Evolutionary conservation across 2,888 invertebrate genomes (phyloP).

Genomic region (Conistra vaccinii): DNA sequence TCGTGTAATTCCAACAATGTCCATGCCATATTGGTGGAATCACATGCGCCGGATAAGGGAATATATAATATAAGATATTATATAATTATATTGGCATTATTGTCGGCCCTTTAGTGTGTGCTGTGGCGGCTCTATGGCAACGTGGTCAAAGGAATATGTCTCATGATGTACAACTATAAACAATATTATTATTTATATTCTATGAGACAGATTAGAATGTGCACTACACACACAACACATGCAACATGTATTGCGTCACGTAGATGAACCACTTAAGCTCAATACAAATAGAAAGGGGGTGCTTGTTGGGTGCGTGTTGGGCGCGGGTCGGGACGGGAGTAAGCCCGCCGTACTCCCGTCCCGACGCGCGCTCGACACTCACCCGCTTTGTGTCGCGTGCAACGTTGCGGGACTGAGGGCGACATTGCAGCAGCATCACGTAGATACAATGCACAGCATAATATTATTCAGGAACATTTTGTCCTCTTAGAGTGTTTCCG

Average conservation of each 20-base stretch:
- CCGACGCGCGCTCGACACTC: too few relatives aligned
- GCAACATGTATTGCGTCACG: background rate
- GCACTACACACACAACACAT: too few relatives aligned
- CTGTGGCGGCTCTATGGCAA: background rate
- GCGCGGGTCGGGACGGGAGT: too few relatives aligned
- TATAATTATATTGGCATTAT: background rate
- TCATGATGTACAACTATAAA: background rate
- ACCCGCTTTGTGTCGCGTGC: too few relatives aligned
- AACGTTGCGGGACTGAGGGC: background rate
- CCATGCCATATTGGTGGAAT: constrained; percentile 63
- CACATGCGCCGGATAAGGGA: constrained; percentile 21
- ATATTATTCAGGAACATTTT: background rate
- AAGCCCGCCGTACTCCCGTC: too few relatives aligned
- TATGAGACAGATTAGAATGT: background rate
- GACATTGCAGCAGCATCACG: background rate
- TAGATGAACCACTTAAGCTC: background rate
- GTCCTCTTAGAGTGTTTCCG: too few relatives aligned
- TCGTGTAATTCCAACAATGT: constrained; percentile 61
- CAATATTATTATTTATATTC: background rate
- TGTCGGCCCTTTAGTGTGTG: background rate
- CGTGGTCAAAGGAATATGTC: constrained; percentile 16
- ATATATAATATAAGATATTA: constrained; percentile 19
- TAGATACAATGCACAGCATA: background rate
- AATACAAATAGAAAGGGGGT: too few relatives aligned
- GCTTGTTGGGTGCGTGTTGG: too few relatives aligned